These are phyloP conservation scores for Loris lydekkerianus DNA, from an alignment of 2,797 vertebrate genomes.

Conservation along the genomic window DNA sequence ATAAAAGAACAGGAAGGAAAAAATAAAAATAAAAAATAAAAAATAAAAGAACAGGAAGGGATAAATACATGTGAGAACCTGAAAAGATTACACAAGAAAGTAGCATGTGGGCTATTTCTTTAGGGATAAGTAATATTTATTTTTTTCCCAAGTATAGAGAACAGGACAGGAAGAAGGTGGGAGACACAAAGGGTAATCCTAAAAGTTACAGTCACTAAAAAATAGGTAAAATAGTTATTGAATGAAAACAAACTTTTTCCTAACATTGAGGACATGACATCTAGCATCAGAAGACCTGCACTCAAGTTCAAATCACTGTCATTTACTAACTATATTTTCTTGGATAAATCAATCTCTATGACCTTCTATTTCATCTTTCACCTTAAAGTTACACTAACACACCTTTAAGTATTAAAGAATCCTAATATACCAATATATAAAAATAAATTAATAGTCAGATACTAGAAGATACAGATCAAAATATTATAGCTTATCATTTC, in stretches of 20 bases:
- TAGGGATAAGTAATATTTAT: not conserved
- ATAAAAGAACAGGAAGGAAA: not conserved
- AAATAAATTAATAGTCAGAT: conserved; percentile 29
- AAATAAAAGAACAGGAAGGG: not conserved
- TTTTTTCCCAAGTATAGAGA: not conserved
- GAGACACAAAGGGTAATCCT: not conserved
- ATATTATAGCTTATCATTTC: conserved; percentile 6
- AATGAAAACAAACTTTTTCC: conserved; percentile 8
- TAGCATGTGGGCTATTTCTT: not conserved
- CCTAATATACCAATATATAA: not conserved
- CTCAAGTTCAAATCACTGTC: conserved; percentile 25
- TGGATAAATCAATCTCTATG: not conserved
- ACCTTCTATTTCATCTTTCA: conserved; percentile 8
- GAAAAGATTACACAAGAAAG: not conserved
- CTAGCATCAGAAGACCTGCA: not conserved
- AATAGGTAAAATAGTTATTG: not conserved
- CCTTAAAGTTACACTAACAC: not conserved
- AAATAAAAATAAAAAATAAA: not conserved
- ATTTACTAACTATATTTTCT: conserved; percentile 48
- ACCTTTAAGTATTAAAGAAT: conserved; percentile 27
- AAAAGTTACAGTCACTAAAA: conserved; percentile 17
- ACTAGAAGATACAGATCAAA: conserved; percentile 58
- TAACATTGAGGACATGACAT: not conserved
- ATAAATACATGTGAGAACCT: not conserved
- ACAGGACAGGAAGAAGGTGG: rapidly evolving